Evolutionary conservation across 1,140 invertebrate species (phyloP).

Genomic region (Lycorma delicatula): DNA sequence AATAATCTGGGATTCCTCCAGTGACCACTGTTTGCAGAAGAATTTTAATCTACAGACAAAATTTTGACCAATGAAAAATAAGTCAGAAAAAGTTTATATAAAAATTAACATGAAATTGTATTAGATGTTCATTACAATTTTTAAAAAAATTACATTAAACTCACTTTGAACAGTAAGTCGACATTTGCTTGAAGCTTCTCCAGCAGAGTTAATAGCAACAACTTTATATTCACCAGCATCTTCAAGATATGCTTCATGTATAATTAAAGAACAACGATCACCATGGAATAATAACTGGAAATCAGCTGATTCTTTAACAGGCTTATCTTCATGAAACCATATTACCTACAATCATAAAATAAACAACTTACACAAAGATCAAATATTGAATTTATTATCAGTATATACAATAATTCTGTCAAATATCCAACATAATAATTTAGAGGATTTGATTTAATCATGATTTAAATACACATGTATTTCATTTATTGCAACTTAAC

Average conservation of each 20-base stretch:
- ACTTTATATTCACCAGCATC: slow-evolving; percentile 73
- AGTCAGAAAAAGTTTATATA: no score
- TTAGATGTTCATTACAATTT: background rate
- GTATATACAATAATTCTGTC: background rate
- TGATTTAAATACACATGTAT: no score
- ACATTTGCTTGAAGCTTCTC: slow-evolving; percentile 67
- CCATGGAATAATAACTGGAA: slow-evolving; percentile 71
- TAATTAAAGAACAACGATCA: slow-evolving; percentile 68
- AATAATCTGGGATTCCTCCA: no score
- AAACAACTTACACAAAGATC: no score
- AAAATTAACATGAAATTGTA: no score
- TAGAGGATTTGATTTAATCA: no score
- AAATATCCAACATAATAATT: background rate
- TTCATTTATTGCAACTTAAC: no score
- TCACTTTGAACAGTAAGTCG: slow-evolving; percentile 47
- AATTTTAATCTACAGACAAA: no score
- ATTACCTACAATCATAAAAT: slow-evolving; percentile 50
- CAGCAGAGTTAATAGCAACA: slow-evolving; percentile 69
- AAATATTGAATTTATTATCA: no score
- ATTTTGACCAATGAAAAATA: no score
- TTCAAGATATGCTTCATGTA: slow-evolving; percentile 62
- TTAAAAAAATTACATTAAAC: slow-evolving; percentile 8
- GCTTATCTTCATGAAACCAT: slow-evolving; percentile 76
- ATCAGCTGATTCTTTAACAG: slow-evolving; percentile 77
- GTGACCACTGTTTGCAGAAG: no score